Evolutionary conservation across 2,113 vertebrate genomes (phyloP).

Genomic region (Osmerus eperlanus): DNA sequence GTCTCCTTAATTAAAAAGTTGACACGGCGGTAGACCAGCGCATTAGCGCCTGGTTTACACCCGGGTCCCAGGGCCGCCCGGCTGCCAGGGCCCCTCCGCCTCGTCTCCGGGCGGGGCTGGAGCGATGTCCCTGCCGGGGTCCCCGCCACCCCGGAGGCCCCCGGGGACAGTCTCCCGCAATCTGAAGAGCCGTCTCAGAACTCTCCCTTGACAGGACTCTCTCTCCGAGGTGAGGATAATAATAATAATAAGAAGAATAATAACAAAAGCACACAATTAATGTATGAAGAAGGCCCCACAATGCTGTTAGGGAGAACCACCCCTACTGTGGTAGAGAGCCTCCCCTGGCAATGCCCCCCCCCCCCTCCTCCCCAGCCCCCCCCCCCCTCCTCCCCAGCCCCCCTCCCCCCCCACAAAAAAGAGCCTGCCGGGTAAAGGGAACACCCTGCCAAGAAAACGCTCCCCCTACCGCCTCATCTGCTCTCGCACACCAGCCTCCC

Average conservation of each 20-base stretch:
- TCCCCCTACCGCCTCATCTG: slow-evolving; percentile 35
- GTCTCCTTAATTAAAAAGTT: slow-evolving; percentile 58
- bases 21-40: slow-evolving; percentile 37
- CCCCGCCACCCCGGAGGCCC: not conserved
- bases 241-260: not conserved
- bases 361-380: not conserved
- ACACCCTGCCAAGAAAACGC: slow-evolving; percentile 1
- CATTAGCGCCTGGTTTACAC: slow-evolving; percentile 59
- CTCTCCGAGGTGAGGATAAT: not conserved
- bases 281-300: slow-evolving; percentile 12
- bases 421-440: not conserved
- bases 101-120: too few relatives aligned
- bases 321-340: not conserved
- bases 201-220: not conserved
- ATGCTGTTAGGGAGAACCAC: not conserved
- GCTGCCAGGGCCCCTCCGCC: too few relatives aligned
- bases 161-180: not conserved
- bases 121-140: too few relatives aligned
- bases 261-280: slow-evolving; percentile 35
- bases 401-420: too few relatives aligned
- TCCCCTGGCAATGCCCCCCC: not conserved
- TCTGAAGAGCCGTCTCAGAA: not conserved
- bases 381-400: too few relatives aligned
- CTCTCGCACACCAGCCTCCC: slow-evolving; percentile 31
- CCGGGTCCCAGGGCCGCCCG: slow-evolving; percentile 27